Conservation (phyloP, 2,888 invertebrate genomes). For the Theretra japonica region DNA sequence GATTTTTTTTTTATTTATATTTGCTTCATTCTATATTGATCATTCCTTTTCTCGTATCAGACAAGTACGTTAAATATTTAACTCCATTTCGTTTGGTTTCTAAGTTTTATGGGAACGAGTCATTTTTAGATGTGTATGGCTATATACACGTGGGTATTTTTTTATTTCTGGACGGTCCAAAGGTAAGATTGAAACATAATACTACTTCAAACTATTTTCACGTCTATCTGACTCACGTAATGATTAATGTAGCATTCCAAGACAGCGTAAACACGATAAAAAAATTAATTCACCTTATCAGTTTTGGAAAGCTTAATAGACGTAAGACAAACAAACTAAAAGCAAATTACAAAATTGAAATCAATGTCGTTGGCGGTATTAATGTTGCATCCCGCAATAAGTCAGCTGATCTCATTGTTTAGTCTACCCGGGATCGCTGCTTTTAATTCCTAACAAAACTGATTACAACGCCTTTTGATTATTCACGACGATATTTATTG, state of each 20-base stretch:
- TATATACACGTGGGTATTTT: background rate
- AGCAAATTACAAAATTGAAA: conserved; percentile 41
- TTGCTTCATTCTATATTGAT: no score
- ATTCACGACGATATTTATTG: conserved; percentile 52
- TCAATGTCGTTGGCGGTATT: conserved; percentile 64
- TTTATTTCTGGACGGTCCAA: background rate
- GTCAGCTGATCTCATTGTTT: conserved; percentile 82
- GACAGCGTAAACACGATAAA: conserved; percentile 7
- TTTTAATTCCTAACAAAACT: conserved; percentile 67
- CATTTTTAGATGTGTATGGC: background rate
- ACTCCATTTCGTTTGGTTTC: background rate
- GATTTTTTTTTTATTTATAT: no score
- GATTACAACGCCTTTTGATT: conserved; percentile 55
- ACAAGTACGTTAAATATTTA: no score
- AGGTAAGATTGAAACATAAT: background rate
- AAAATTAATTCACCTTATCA: conserved; percentile 9
- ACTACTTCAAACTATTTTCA: conserved; percentile 3
- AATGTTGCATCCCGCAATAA: conserved; percentile 53
- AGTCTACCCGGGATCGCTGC: conserved; percentile 71
- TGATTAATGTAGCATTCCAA: background rate
- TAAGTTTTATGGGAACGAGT: background rate
- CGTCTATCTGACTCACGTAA: background rate
- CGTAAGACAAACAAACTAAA: conserved; percentile 17
- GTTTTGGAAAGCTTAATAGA: conserved; percentile 12
- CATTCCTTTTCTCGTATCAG: no score